Conservation (phyloP, 2,888 invertebrate genomes). For the Rhamnusium bicolor region DNA sequence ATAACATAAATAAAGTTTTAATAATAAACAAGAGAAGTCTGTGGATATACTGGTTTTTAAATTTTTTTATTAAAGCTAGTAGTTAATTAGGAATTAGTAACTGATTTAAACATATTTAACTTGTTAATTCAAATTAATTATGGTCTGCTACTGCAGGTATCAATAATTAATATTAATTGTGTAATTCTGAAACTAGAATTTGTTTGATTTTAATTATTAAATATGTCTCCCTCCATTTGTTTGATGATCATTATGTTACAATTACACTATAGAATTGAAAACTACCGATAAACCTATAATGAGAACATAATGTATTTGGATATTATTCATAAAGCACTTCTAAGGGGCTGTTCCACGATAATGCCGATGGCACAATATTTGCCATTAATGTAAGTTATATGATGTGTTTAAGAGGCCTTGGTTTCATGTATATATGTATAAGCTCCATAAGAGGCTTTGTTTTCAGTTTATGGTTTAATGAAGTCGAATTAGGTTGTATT, state of each 20-base stretch:
- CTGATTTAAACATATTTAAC: slow-evolving; percentile 1
- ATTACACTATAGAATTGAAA: too few species aligned
- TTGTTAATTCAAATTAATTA: slow-evolving; percentile 9
- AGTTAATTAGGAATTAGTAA: neutral
- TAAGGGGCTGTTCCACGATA: too few species aligned
- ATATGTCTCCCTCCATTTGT: neutral
- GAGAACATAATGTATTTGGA: too few species aligned
- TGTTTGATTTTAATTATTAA: neutral
- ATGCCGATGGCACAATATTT: too few species aligned
- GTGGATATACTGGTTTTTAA: neutral
- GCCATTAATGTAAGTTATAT: too few species aligned
- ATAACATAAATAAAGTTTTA: neutral
- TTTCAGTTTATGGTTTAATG: neutral
- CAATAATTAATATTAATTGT: slow-evolving; percentile 16
- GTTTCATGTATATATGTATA: too few species aligned
- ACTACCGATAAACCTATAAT: too few species aligned
- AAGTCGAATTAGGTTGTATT: too few species aligned
- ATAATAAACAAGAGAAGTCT: neutral
- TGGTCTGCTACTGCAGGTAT: neutral
- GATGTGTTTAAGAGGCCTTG: too few species aligned
- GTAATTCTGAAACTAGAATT: neutral
- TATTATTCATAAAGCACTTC: too few species aligned
- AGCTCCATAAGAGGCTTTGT: neutral
- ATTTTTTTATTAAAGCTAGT: neutral
- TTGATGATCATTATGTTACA: too few species aligned